phyloP scores from a whole-genome alignment of 1,140 invertebrate genomes.

The Drosophila saltans region DNA sequence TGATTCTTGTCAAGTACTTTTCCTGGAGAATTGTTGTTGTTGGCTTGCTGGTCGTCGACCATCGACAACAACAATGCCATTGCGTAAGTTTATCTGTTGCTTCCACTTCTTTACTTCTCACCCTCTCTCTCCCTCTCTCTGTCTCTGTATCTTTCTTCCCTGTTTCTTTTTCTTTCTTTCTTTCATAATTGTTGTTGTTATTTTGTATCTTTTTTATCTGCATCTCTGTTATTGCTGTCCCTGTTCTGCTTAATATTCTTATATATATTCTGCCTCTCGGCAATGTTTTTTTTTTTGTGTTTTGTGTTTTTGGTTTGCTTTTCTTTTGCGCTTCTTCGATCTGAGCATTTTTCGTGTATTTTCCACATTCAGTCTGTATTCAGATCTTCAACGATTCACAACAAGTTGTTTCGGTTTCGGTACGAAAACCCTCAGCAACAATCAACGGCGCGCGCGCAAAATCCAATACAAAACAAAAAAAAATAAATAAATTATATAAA shows the following conservation, averaged over 20 bases:
- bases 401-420: constrained; percentile 45
- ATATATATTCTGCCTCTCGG: constrained; percentile 25
- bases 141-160: constrained; percentile 1
- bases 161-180: constrained; percentile 28
- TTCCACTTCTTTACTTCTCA: constrained; percentile 19
- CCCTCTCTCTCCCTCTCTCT: constrained; percentile 14
- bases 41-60: constrained; percentile 34
- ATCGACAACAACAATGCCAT: constrained; percentile 26
- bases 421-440: not conserved
- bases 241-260: constrained; percentile 5
- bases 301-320: constrained; percentile 1
- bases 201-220: constrained; percentile 10
- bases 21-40: constrained; percentile 21
- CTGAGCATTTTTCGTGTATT: constrained; percentile 68
- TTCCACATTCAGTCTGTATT: constrained; percentile 74
- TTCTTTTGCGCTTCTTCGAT: constrained; percentile 33
- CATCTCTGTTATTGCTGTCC: constrained; percentile 17
- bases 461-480: constrained; percentile 1
- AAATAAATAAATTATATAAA: too few relatives aligned
- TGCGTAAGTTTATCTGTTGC: constrained; percentile 75
- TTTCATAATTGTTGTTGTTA: constrained; percentile 5
- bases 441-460: not conserved
- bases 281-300: constrained; percentile 43
- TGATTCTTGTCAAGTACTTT: constrained; percentile 22
- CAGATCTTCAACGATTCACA: constrained; percentile 72